phyloP scores from a whole-genome alignment of 1,140 invertebrate species.

The Psilanteris sp. region DNA sequence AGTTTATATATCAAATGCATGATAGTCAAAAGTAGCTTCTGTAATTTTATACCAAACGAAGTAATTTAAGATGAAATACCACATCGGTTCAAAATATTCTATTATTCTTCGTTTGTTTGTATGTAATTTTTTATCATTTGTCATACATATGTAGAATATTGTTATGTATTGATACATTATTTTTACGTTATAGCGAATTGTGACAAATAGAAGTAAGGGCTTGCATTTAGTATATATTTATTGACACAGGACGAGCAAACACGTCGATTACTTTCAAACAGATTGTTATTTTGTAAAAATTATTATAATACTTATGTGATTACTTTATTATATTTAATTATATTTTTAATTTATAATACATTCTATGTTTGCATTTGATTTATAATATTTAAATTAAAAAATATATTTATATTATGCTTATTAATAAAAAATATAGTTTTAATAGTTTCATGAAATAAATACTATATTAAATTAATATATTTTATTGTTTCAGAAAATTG shows the following conservation, averaged over 20 bases:
- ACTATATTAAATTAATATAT: too few relatives aligned
- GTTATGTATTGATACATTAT: constrained; percentile 16
- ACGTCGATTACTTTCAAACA: constrained; percentile 10
- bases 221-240: constrained; percentile 53
- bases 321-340: too few relatives aligned
- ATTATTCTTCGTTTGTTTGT: constrained; percentile 10
- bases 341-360: too few relatives aligned
- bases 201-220: constrained; percentile 35
- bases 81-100: constrained; percentile 24
- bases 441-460: too few relatives aligned
- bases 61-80: constrained; percentile 29
- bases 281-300: constrained; percentile 42
- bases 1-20: constrained; percentile 13
- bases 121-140: constrained; percentile 5
- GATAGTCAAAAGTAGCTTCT: constrained; percentile 18
- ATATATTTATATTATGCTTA: too few relatives aligned
- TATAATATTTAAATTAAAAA: too few relatives aligned
- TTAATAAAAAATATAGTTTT: too few relatives aligned
- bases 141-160: constrained; percentile 28
- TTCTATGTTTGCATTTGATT: constrained; percentile 14
- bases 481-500: too few relatives aligned
- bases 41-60: constrained; percentile 35
- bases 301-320: not conserved
- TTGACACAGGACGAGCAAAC: constrained; percentile 11
- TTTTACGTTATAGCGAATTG: constrained; percentile 20